These are phyloP conservation scores for Drosophila micromelanica DNA, from an alignment of 1,140 invertebrate genomes.

Conservation along the genomic window DNA sequence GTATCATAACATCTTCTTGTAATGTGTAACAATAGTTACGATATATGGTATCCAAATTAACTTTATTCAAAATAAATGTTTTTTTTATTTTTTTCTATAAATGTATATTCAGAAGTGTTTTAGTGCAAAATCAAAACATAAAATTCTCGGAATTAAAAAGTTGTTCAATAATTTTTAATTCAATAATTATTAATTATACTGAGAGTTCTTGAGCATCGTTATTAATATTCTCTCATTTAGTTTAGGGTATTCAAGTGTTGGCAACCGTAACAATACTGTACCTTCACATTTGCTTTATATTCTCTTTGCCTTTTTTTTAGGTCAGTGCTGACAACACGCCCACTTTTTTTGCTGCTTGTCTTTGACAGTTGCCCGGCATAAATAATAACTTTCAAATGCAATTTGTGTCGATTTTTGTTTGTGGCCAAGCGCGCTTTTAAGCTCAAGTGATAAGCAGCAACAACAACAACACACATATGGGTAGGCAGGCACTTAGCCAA, in stretches of 20 bases:
- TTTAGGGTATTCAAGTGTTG: not conserved
- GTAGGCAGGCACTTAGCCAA: conserved; percentile 31
- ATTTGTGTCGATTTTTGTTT: conserved; percentile 76
- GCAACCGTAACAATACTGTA: not conserved
- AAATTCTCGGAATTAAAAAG: too few species aligned
- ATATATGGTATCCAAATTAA: too few species aligned
- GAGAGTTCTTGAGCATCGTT: too few species aligned
- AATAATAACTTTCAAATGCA: conserved; percentile 79
- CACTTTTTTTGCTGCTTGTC: conserved; percentile 26
- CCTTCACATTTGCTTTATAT: not conserved
- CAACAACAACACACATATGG: conserved; percentile 22
- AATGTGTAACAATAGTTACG: too few species aligned
- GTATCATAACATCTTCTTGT: too few species aligned
- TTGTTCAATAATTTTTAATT: too few species aligned
- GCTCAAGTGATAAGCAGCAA: conserved; percentile 44
- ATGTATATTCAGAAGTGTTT: too few species aligned
- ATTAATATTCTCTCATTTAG: too few species aligned
- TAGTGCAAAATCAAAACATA: too few species aligned
- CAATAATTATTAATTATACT: too few species aligned
- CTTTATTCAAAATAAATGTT: too few species aligned
- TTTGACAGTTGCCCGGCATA: conserved; percentile 59
- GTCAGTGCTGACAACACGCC: conserved; percentile 25
- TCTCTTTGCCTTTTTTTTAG: conserved; percentile 18
- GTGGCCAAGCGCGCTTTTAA: conserved; percentile 47
- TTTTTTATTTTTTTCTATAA: too few species aligned